These are phyloP conservation scores for Hesperophylax magnus DNA, from an alignment of 1,140 invertebrate genomes.

Conservation along the genomic window DNA sequence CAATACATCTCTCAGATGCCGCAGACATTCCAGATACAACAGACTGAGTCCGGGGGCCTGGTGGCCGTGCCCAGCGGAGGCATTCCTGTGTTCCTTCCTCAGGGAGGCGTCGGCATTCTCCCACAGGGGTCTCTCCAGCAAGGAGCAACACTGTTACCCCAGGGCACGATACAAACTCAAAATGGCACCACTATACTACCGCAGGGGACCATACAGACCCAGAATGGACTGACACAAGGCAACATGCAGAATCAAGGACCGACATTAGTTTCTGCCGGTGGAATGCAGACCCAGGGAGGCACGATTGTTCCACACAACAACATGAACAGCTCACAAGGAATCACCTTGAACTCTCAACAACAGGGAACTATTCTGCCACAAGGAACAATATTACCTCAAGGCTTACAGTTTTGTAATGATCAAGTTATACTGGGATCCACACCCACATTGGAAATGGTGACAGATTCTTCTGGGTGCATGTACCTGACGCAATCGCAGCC, in stretches of 20 bases:
- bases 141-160: slow-evolving; percentile 69
- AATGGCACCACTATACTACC: slow-evolving; percentile 68
- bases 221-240: slow-evolving; percentile 68
- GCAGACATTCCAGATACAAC: slow-evolving; percentile 75
- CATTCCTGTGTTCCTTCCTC: slow-evolving; percentile 72
- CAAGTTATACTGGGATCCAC: slow-evolving; percentile 77
- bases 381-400: slow-evolving; percentile 77
- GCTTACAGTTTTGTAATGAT: slow-evolving; percentile 73
- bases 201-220: slow-evolving; percentile 67
- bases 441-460: slow-evolving; percentile 79
- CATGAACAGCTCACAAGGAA: slow-evolving; percentile 67
- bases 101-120: slow-evolving; percentile 68
- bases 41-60: slow-evolving; percentile 73
- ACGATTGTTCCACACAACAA: slow-evolving; percentile 68
- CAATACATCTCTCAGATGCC: slow-evolving; percentile 75
- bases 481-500: slow-evolving; percentile 76
- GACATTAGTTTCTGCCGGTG: slow-evolving; percentile 65
- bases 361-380: slow-evolving; percentile 70
- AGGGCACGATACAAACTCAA: slow-evolving; percentile 62
- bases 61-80: slow-evolving; percentile 74
- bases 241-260: too few species aligned
- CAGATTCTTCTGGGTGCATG: slow-evolving; percentile 78
- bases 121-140: slow-evolving; percentile 70
- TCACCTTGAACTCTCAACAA: slow-evolving; percentile 65
- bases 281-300: slow-evolving; percentile 64